phyloP scores from a whole-genome alignment of 2,113 vertebrate species.

The Lichenostomus cassidix region DNA sequence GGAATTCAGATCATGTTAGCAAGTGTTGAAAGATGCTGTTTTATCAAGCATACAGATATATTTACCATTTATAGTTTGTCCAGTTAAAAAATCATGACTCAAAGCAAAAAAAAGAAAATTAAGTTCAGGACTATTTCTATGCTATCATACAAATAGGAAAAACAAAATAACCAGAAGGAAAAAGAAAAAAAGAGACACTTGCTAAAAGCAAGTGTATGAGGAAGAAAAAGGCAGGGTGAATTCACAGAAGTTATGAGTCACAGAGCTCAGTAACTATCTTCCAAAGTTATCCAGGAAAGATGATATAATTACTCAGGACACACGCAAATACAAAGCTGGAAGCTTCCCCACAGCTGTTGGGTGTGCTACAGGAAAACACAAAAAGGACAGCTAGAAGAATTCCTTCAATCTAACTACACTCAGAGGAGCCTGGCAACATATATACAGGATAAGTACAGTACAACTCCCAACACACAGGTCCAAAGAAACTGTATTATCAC shows the following conservation, averaged over 20 bases:
- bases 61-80: neutral
- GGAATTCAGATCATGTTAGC: neutral
- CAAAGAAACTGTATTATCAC: neutral
- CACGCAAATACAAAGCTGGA: neutral
- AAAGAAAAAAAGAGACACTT: rapidly evolving
- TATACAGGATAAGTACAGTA: neutral
- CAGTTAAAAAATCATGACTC: neutral
- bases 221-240: neutral
- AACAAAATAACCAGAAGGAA: neutral
- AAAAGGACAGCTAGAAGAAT: neutral
- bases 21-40: neutral
- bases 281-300: neutral
- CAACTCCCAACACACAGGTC: neutral
- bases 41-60: neutral
- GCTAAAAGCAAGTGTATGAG: neutral
- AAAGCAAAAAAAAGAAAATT: neutral
- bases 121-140: neutral
- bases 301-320: neutral
- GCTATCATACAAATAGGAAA: neutral
- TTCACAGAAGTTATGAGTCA: neutral
- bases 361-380: neutral
- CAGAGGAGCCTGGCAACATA: neutral
- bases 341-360: neutral
- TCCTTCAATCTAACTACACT: neutral
- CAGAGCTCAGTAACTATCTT: neutral